Conservation (phyloP, 1,140 invertebrate species). For the Octopus sinensis region DNA sequence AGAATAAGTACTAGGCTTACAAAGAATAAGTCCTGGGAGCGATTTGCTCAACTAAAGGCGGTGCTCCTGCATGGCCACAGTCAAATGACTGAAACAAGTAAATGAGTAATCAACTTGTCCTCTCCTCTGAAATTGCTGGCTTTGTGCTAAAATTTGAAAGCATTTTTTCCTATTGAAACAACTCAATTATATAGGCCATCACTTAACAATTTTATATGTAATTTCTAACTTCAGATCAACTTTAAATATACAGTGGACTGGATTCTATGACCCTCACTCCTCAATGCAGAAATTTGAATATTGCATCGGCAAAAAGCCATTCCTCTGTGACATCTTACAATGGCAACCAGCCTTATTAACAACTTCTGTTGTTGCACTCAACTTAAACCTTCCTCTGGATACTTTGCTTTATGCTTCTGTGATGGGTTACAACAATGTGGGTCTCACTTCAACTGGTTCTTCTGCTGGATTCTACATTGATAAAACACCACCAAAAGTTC, state of each 20-base stretch:
- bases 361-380: slow-evolving; percentile 17
- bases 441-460: slow-evolving; percentile 17
- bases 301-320: slow-evolving; percentile 24
- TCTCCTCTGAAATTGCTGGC: too few species aligned
- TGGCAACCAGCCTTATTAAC: slow-evolving; percentile 18
- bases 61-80: too few species aligned
- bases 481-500: slow-evolving; percentile 22
- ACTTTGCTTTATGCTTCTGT: slow-evolving; percentile 30
- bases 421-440: slow-evolving; percentile 29
- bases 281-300: slow-evolving; percentile 31
- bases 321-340: slow-evolving; percentile 26
- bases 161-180: too few species aligned
- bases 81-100: too few species aligned
- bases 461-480: slow-evolving; percentile 34
- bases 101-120: too few species aligned
- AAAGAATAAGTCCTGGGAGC: too few species aligned
- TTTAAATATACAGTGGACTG: slow-evolving; percentile 26
- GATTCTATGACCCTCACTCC: slow-evolving; percentile 38
- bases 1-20: too few species aligned
- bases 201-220: too few species aligned
- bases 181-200: too few species aligned
- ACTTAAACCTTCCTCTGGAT: slow-evolving; percentile 22
- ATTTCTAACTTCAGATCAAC: slow-evolving; percentile 22
- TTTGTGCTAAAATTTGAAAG: too few species aligned
- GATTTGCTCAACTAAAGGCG: too few species aligned